phyloP scores from a whole-genome alignment of 2,888 invertebrate genomes.

The Fabriciana adippe region DNA sequence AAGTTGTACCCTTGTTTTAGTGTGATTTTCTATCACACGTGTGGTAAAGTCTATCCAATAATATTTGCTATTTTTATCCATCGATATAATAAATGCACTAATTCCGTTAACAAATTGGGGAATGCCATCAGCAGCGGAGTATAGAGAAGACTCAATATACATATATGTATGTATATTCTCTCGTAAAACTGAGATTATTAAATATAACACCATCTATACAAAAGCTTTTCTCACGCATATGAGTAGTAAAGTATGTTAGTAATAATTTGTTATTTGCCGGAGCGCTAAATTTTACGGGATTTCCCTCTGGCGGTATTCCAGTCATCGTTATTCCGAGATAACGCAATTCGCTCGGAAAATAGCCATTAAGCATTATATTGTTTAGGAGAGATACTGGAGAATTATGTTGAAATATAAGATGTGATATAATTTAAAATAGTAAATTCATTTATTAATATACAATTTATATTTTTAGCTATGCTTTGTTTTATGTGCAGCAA shows the following conservation, averaged over 20 bases:
- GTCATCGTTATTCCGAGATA: slow-evolving; percentile 57
- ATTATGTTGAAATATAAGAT: background rate
- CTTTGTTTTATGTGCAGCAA: too few species aligned
- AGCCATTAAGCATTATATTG: slow-evolving; percentile 54
- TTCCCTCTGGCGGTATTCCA: slow-evolving; percentile 55
- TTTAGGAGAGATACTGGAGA: slow-evolving; percentile 38
- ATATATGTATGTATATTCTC: background rate
- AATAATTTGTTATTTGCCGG: slow-evolving; percentile 55
- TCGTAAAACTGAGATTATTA: background rate
- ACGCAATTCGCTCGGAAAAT: slow-evolving; percentile 57
- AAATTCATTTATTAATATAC: too few species aligned
- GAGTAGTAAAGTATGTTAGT: slow-evolving; percentile 45
- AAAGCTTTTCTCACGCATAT: slow-evolving; percentile 28
- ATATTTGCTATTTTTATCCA: too few species aligned
- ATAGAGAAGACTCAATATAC: background rate
- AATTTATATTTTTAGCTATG: too few species aligned
- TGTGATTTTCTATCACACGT: too few species aligned
- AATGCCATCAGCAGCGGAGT: too few species aligned
- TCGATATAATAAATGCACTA: too few species aligned
- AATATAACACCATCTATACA: slow-evolving; percentile 3
- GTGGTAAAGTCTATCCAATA: too few species aligned
- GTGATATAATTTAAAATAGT: too few species aligned
- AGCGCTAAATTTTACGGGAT: slow-evolving; percentile 49
- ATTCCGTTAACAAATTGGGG: too few species aligned
- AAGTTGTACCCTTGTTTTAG: too few species aligned